These are phyloP conservation scores for Hemithea aestivaria DNA, from an alignment of 2,888 invertebrate species.

Conservation along the genomic window DNA sequence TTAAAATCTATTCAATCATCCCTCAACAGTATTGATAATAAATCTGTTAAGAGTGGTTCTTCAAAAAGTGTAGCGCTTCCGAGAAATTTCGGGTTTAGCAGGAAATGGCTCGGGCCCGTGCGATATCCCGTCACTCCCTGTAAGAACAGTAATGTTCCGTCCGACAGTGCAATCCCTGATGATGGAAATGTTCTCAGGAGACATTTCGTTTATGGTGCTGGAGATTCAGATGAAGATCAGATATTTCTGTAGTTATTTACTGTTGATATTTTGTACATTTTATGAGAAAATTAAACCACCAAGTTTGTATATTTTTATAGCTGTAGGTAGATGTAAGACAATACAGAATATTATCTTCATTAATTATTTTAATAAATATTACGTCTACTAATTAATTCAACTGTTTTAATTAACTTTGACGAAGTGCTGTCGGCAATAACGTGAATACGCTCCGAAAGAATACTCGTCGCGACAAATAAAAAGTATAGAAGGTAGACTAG, in stretches of 20 bases:
- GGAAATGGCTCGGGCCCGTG: constrained; percentile 81
- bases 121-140: constrained; percentile 83
- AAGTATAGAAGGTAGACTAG: too few relatives aligned
- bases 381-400: constrained; percentile 1
- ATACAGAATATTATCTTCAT: constrained; percentile 1
- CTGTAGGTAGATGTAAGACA: background rate
- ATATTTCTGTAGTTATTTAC: constrained; percentile 76
- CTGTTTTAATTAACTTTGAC: constrained; percentile 6
- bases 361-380: constrained; percentile 5
- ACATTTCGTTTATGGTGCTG: constrained; percentile 72
- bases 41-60: constrained; percentile 53
- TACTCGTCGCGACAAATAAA: too few relatives aligned
- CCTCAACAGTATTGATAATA: constrained; percentile 59
- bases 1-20: constrained; percentile 66
- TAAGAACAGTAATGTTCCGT: constrained; percentile 58
- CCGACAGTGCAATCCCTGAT: constrained; percentile 49
- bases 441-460: too few relatives aligned
- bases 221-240: constrained; percentile 81
- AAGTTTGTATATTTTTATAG: constrained; percentile 5
- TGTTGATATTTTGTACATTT: constrained; percentile 26
- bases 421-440: background rate
- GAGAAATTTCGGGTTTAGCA: constrained; percentile 78
- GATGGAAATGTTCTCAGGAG: constrained; percentile 59
- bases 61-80: constrained; percentile 74
- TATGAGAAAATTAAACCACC: constrained; percentile 11